phyloP scores from a whole-genome alignment of 2,113 vertebrate species.

The Corvus cornix region DNA sequence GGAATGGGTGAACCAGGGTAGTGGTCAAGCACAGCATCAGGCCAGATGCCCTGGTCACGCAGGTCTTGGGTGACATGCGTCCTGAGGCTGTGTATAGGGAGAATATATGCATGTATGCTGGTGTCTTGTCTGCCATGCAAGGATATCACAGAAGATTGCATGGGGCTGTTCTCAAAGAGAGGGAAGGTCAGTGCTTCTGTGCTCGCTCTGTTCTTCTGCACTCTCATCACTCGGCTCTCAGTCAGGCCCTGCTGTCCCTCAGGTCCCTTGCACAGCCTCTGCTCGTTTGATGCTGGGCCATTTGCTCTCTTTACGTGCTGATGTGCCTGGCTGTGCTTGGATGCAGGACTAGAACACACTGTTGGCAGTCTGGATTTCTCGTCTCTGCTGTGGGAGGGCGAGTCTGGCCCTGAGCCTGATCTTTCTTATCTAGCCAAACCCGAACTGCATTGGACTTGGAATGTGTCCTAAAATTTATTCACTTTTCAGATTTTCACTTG shows the following conservation, averaged over 20 bases:
- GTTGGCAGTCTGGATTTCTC: not conserved
- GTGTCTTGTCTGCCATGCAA: not conserved
- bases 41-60: not conserved
- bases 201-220: not conserved
- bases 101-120: not conserved
- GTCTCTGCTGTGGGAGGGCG: not conserved
- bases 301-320: not conserved
- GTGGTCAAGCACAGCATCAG: not conserved
- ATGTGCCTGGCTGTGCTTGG: not conserved
- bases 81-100: not conserved
- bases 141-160: not conserved
- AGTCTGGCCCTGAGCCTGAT: not conserved
- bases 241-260: not conserved
- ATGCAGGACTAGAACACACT: not conserved
- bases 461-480: not conserved
- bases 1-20: not conserved
- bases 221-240: not conserved
- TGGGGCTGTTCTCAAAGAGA: not conserved
- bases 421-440: not conserved
- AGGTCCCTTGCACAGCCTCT: not conserved
- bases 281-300: accelerated
- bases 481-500: not conserved
- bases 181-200: not conserved
- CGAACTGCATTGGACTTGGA: not conserved
- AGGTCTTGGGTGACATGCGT: accelerated